Evolutionary conservation across 2,888 invertebrate species (phyloP).

Genomic region (Empis livida): DNA sequence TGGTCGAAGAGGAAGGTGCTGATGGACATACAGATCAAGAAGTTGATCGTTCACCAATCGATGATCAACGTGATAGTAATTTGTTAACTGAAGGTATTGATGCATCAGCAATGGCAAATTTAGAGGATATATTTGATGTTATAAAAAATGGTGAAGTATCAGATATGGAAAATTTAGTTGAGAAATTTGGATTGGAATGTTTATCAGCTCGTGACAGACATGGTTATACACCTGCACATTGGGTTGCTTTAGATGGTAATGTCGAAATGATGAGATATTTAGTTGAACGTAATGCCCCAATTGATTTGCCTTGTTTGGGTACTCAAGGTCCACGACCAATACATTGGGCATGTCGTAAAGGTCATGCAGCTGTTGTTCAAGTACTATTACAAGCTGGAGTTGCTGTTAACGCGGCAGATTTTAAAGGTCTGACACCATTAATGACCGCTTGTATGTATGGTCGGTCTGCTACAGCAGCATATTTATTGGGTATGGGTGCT

Average conservation of each 20-base stretch:
- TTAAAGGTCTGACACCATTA: conserved; percentile 71
- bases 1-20: conserved; percentile 56
- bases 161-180: conserved; percentile 71
- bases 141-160: conserved; percentile 74
- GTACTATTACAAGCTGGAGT: conserved; percentile 66
- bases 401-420: conserved; percentile 78
- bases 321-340: conserved; percentile 83
- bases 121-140: conserved; percentile 68
- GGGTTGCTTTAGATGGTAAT: conserved; percentile 73
- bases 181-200: conserved; percentile 64
- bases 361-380: conserved; percentile 82
- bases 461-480: conserved; percentile 78
- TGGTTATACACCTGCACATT: conserved; percentile 88
- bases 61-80: conserved; percentile 38
- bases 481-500: conserved; percentile 80
- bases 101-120: conserved; percentile 20
- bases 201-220: conserved; percentile 75
- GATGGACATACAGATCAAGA: conserved; percentile 36
- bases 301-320: conserved; percentile 75
- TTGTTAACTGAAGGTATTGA: conserved; percentile 28
- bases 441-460: conserved; percentile 93
- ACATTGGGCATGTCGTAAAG: conserved; percentile 90
- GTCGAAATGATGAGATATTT: conserved; percentile 81
- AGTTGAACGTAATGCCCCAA: conserved; percentile 68
- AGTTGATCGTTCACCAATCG: conserved; percentile 29